Conservation (phyloP, 2,888 invertebrate species). For the Lobophora halterata region DNA sequence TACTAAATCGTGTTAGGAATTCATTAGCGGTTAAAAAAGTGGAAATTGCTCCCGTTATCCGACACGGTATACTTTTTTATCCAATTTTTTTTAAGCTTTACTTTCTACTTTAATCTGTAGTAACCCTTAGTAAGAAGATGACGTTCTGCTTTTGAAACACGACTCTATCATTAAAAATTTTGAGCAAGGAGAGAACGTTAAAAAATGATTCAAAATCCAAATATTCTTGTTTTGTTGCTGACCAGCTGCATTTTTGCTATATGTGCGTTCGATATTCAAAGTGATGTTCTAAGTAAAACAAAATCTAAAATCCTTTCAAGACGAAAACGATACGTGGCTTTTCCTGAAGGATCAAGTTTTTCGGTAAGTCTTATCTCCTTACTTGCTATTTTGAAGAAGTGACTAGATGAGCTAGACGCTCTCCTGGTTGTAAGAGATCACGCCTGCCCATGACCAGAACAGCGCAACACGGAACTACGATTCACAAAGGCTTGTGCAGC, state of each 20-base stretch:
- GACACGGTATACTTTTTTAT: slow-evolving; percentile 33
- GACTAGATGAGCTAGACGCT: too few relatives aligned
- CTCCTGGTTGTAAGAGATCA: too few relatives aligned
- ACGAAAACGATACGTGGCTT: slow-evolving; percentile 83
- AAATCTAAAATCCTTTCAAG: slow-evolving; percentile 72
- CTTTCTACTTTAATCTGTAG: slow-evolving; percentile 27
- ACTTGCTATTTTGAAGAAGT: too few relatives aligned
- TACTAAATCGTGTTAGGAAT: slow-evolving; percentile 27
- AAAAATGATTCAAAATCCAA: slow-evolving; percentile 25
- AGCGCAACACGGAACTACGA: too few relatives aligned
- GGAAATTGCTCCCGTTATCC: slow-evolving; percentile 36
- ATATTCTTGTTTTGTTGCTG: slow-evolving; percentile 22
- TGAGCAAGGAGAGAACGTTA: too few relatives aligned
- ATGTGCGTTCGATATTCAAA: slow-evolving; percentile 26
- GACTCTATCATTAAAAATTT: slow-evolving; percentile 1
- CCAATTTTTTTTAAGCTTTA: slow-evolving; percentile 24
- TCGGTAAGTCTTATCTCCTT: slow-evolving; percentile 79
- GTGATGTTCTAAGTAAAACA: slow-evolving; percentile 18
- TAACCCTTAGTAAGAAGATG: slow-evolving; percentile 25
- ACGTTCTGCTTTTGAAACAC: slow-evolving; percentile 23
- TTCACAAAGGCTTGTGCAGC: too few relatives aligned
- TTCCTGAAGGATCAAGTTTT: slow-evolving; percentile 86
- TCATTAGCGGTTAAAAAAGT: slow-evolving; percentile 30
- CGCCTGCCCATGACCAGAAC: too few relatives aligned
- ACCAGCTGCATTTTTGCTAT: slow-evolving; percentile 21